Evolutionary conservation across 2,797 vertebrate genomes (phyloP).

Genomic region (Prionace glauca): DNA sequence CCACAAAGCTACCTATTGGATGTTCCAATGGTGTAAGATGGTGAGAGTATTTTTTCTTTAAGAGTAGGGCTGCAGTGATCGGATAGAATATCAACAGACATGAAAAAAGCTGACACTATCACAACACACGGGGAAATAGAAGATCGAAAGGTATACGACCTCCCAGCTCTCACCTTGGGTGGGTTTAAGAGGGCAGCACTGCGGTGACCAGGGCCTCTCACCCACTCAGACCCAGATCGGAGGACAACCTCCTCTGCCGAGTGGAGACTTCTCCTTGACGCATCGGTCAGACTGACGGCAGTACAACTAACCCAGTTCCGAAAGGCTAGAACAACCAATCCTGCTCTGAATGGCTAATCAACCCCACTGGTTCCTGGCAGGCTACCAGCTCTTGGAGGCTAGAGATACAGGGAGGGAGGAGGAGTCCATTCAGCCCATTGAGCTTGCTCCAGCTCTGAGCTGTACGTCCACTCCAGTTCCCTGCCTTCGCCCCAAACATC

Average conservation of each 20-base stretch:
- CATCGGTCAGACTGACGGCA: background rate
- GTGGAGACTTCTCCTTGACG: background rate
- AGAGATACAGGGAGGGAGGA: background rate
- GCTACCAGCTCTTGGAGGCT: background rate
- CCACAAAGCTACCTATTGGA: background rate
- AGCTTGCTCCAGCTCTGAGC: background rate
- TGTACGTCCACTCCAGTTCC: no score
- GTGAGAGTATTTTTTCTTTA: background rate
- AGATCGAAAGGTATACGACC: background rate
- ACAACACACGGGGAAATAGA: background rate
- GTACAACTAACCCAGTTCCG: background rate
- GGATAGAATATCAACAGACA: background rate
- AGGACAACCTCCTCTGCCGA: background rate
- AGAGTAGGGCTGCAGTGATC: background rate
- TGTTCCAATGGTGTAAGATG: background rate
- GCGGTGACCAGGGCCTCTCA: background rate
- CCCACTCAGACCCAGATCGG: background rate
- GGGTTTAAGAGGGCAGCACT: background rate
- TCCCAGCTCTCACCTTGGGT: background rate
- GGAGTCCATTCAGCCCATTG: background rate
- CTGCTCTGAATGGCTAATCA: background rate
- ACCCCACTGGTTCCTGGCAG: background rate
- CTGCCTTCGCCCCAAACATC: background rate
- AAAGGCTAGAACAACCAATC: background rate
- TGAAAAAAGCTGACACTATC: background rate